Evolutionary conservation across 1,140 invertebrate species (phyloP), one percentile per base, ranked within the genome.

Genomic region (Drosophila seguyi): DNA sequence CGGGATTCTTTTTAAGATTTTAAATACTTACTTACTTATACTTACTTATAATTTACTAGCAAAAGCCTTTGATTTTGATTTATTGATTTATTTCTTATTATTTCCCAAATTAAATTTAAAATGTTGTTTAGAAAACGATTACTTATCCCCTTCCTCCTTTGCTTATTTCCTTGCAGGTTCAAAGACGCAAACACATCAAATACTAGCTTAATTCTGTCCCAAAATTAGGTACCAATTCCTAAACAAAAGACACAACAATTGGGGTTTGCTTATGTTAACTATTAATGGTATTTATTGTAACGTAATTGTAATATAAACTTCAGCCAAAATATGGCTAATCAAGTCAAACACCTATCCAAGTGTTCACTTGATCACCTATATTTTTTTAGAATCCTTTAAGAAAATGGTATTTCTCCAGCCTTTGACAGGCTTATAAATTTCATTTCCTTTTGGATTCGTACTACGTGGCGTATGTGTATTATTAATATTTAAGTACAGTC

Each of bases 141-240:
- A 38, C 47, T 75, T 38, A 81, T 20, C 0, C 4, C 45, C 20
- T 18, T 0, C 10, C 10, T 36, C 2, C 8, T 52, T n/a, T 55
- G 45, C 50, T 59, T 31, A 18, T 69, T n/a, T 58, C 39, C 13
- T 88, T 90, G 20, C 80, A 90, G 85, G 81, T 90, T 88, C 81
- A 90, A 90, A 90, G 74, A 79, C 81, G 75, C 78, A 90, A 90
- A 90, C 85, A 90, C 85, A 90, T 90, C 86, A 90, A 90, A 90
- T 85, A 90, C 60, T 90, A 90, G 85, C 75, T 63, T 85, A 90
- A 90, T 90, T 85, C 58, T 83, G 68, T 36, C 72, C 58, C 79
- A 50, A 39, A 63, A 41, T 74, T 60, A 50, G 81, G 76, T 79
- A 71, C 16, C 29, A 42, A 25, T 13, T 59, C 76, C 81, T 52